Evolutionary conservation across 2,113 vertebrate species (phyloP).

Genomic region (Haemorhous mexicanus): DNA sequence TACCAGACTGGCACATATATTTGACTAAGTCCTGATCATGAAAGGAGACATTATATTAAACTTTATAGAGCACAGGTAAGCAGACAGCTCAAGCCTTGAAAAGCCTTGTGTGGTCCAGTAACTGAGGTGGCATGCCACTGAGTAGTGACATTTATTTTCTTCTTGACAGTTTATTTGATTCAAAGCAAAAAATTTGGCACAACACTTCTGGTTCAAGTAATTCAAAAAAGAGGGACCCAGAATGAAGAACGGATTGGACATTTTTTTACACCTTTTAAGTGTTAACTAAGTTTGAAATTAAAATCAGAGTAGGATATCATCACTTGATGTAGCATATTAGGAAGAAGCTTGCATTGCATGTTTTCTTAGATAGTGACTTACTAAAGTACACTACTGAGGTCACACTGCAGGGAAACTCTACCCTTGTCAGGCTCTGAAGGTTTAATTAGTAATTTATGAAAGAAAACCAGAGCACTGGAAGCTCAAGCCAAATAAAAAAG

Average conservation of each 20-base stretch:
- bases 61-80: conserved; percentile 1
- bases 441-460: conserved; percentile 39
- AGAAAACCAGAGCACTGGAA: conserved; percentile 37
- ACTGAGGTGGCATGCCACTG: neutral
- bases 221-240: neutral
- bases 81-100: neutral
- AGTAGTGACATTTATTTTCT: neutral
- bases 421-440: neutral
- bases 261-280: neutral
- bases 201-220: neutral
- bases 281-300: neutral
- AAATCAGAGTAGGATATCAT: neutral
- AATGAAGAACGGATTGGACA: neutral
- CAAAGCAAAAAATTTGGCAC: neutral
- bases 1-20: conserved; percentile 17
- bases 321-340: neutral
- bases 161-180: neutral
- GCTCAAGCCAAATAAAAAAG: neutral
- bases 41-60: conserved; percentile 32
- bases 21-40: conserved; percentile 20
- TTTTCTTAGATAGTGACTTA: conserved; percentile 26
- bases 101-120: neutral
- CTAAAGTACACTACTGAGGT: neutral
- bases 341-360: neutral
- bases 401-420: neutral